A percentile compares a stretch with the other conserved stretches of the same genome.
Evolutionary conservation across 2,888 invertebrate species (phyloP).

Genomic region (Cotesia congregata): DNA sequence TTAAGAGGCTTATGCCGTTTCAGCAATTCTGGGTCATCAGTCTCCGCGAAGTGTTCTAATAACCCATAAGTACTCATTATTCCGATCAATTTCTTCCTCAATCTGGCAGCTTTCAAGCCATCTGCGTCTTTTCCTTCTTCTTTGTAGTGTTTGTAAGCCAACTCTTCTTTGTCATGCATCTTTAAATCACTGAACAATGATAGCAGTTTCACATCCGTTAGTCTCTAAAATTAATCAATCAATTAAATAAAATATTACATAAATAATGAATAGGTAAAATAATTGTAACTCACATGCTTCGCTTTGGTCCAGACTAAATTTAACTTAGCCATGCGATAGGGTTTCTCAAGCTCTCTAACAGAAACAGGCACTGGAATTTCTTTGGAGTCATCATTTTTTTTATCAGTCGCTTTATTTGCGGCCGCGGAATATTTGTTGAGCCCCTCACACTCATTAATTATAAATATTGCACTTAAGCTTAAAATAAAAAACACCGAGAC

Average conservation of each 20-base stretch:
- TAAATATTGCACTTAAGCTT: conserved; percentile 26
- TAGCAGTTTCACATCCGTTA: conserved; percentile 87
- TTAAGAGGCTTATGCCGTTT: conserved; percentile 73
- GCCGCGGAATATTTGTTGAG: conserved; percentile 78
- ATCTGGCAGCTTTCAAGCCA: conserved; percentile 84
- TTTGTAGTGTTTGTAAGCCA: conserved; percentile 85
- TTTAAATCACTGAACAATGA: conserved; percentile 90
- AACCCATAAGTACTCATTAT: conserved; percentile 88
- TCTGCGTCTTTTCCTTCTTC: conserved; percentile 89
- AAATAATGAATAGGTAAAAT: conserved; percentile 3
- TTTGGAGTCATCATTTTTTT: conserved; percentile 44
- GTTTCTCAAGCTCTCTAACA: conserved; percentile 83
- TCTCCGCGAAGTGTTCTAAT: conserved; percentile 83
- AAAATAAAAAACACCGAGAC: not conserved
- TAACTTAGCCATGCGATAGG: conserved; percentile 91
- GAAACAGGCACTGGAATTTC: conserved; percentile 64
- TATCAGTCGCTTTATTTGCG: conserved; percentile 70
- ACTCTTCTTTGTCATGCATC: conserved; percentile 93
- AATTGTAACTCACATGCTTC: conserved; percentile 78
- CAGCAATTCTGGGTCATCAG: conserved; percentile 74
- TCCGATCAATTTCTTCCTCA: conserved; percentile 83
- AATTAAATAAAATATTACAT: conserved; percentile 14
- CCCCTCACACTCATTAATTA: conserved; percentile 48
- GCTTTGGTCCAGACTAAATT: conserved; percentile 93
- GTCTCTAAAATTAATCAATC: conserved; percentile 73